These are phyloP conservation scores for Venturia canescens DNA, from an alignment of 1,140 invertebrate species.

Conservation along the genomic window DNA sequence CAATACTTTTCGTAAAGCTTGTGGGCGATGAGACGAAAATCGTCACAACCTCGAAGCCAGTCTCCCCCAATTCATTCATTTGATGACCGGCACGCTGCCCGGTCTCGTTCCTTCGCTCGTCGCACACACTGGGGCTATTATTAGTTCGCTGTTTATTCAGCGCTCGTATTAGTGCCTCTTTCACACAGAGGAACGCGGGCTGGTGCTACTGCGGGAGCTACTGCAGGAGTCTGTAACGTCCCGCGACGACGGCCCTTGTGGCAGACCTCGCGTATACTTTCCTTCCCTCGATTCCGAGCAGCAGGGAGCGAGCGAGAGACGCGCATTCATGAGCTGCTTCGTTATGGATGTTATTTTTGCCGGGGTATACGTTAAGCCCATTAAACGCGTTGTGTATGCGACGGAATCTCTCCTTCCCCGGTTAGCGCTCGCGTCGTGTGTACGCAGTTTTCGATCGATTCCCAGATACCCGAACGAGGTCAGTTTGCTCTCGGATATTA, in stretches of 20 bases:
- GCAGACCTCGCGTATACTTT: conserved; percentile 15
- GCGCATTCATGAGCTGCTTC: conserved; percentile 32
- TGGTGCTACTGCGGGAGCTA: background rate
- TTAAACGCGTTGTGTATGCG: background rate
- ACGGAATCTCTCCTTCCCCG: background rate
- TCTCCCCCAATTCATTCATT: no score
- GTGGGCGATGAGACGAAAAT: no score
- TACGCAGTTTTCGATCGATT: conserved; percentile 17
- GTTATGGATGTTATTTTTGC: conserved; percentile 41
- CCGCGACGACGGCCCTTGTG: conserved; percentile 16
- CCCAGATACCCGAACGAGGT: background rate
- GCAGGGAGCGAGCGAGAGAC: background rate
- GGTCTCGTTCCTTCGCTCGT: conserved; percentile 16
- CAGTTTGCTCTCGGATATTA: background rate
- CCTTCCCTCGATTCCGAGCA: background rate
- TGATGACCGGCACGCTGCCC: background rate
- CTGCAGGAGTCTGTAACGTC: conserved; percentile 2
- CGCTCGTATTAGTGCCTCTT: conserved; percentile 20
- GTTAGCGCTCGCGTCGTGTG: background rate
- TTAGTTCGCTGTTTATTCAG: conserved; percentile 44
- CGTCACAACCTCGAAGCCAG: no score
- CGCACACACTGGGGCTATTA: conserved; percentile 38
- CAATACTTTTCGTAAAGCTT: no score
- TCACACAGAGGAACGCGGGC: background rate
- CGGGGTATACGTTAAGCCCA: conserved; percentile 12